A percentile compares a stretch with the other conserved stretches of the same genome.
These are phyloP conservation scores for Barypeithes pellucidus DNA, from an alignment of 2,888 invertebrate genomes.

Conservation along the genomic window DNA sequence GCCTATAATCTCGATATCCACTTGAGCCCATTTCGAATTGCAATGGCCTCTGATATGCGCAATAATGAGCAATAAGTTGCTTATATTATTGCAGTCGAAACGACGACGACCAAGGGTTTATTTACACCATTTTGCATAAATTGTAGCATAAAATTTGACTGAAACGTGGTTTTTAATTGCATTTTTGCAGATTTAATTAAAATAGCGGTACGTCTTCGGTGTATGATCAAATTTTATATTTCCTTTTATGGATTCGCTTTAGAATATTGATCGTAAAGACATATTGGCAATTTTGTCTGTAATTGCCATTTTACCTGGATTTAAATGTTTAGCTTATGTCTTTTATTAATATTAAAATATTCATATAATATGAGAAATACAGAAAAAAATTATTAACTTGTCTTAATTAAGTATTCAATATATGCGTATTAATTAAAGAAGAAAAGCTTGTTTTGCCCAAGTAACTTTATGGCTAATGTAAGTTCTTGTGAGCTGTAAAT, in stretches of 20 bases:
- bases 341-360: slow-evolving; percentile 8
- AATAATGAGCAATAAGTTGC: slow-evolving; percentile 60
- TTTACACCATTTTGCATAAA: slow-evolving; percentile 61
- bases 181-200: slow-evolving; percentile 47
- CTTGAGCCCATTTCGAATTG: slow-evolving; percentile 49
- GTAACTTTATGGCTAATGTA: not conserved
- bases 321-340: slow-evolving; percentile 12
- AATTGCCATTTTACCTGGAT: not conserved
- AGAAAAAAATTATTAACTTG: not conserved
- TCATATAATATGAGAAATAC: not conserved
- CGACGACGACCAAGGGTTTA: slow-evolving; percentile 61
- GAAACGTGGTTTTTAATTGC: slow-evolving; percentile 42
- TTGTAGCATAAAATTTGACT: slow-evolving; percentile 47
- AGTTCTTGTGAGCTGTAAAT: no score
- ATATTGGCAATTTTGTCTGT: not conserved
- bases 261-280: slow-evolving; percentile 7
- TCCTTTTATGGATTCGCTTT: slow-evolving; percentile 42
- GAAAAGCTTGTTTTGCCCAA: not conserved
- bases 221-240: slow-evolving; percentile 33
- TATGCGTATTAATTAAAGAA: not conserved
- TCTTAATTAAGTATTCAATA: slow-evolving; percentile 5
- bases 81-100: slow-evolving; percentile 60
- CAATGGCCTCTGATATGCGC: slow-evolving; percentile 42
- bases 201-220: slow-evolving; percentile 6
- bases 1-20: slow-evolving; percentile 49